Evolutionary conservation across 1,140 invertebrate species (phyloP).

Genomic region (Grapholita molesta): DNA sequence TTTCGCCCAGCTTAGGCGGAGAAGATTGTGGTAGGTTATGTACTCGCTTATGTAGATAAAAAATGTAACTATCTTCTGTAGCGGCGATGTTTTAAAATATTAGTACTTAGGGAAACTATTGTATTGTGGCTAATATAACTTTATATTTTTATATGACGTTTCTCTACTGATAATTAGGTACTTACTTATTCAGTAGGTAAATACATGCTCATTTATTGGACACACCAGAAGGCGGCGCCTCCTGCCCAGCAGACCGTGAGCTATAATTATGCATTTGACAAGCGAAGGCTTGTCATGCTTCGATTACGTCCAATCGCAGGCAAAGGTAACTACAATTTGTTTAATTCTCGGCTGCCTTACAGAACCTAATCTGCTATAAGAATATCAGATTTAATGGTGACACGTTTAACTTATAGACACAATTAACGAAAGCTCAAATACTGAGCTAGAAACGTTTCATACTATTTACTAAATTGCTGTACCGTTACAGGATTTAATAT

Average conservation of each 20-base stretch:
- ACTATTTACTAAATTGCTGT: no score
- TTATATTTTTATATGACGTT: no score
- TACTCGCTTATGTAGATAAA: neutral
- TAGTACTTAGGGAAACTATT: no score
- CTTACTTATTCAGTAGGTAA: no score
- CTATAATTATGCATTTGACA: neutral
- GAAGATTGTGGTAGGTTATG: neutral
- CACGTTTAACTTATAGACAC: no score
- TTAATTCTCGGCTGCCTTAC: neutral
- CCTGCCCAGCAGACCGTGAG: slow-evolving; percentile 39
- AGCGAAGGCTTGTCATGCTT: slow-evolving; percentile 39
- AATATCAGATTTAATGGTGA: neutral
- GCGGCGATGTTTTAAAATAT: no score
- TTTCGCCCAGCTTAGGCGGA: neutral
- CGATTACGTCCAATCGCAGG: slow-evolving; percentile 45
- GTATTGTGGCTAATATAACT: no score
- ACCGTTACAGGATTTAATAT: no score
- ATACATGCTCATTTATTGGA: neutral
- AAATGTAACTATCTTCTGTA: no score
- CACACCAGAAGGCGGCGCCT: slow-evolving; percentile 41
- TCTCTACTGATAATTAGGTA: no score
- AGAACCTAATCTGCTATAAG: neutral
- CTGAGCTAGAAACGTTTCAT: no score
- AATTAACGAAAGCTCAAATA: no score
- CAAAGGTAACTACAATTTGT: neutral